A percentile compares a stretch with the other conserved stretches of the same genome.
Evolutionary conservation across 2,888 invertebrate species (phyloP).

Genomic region (Chromoteleia sp.): DNA sequence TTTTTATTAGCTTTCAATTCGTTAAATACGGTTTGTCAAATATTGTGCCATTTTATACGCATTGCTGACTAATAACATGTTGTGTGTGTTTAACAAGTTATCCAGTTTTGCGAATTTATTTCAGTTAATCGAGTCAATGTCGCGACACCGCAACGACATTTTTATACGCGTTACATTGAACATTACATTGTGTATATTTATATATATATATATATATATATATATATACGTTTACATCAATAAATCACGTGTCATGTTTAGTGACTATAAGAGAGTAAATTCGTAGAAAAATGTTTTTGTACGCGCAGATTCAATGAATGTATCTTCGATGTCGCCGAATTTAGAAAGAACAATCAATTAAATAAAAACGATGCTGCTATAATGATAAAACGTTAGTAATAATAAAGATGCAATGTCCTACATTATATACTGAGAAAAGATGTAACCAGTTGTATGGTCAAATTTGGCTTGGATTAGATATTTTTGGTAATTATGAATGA

Average conservation of each 20-base stretch:
- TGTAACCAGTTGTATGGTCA: too few species aligned
- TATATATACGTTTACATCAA: slow-evolving; percentile 25
- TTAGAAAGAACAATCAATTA: slow-evolving; percentile 42
- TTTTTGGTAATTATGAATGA: too few species aligned
- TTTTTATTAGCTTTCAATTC: too few species aligned
- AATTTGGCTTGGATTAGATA: too few species aligned
- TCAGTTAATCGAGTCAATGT: slow-evolving; percentile 31
- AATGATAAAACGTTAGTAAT: slow-evolving; percentile 31
- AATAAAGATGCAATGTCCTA: slow-evolving; percentile 23
- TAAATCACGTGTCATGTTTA: slow-evolving; percentile 34
- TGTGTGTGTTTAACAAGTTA: not conserved
- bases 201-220: slow-evolving; percentile 33
- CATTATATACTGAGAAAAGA: slow-evolving; percentile 2
- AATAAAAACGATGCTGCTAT: slow-evolving; percentile 21
- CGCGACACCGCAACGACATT: slow-evolving; percentile 19
- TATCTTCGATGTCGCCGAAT: slow-evolving; percentile 54
- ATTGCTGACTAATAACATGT: not conserved
- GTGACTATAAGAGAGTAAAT: slow-evolving; percentile 1
- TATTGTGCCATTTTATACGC: slow-evolving; percentile 9
- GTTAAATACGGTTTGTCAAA: not conserved
- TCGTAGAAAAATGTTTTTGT: slow-evolving; percentile 19
- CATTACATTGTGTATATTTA: slow-evolving; percentile 21
- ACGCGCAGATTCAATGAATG: slow-evolving; percentile 28
- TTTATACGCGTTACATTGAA: slow-evolving; percentile 23
- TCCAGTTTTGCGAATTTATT: slow-evolving; percentile 27